phyloP scores from a whole-genome alignment of 2,888 invertebrate genomes.

The Harmothoe impar region DNA sequence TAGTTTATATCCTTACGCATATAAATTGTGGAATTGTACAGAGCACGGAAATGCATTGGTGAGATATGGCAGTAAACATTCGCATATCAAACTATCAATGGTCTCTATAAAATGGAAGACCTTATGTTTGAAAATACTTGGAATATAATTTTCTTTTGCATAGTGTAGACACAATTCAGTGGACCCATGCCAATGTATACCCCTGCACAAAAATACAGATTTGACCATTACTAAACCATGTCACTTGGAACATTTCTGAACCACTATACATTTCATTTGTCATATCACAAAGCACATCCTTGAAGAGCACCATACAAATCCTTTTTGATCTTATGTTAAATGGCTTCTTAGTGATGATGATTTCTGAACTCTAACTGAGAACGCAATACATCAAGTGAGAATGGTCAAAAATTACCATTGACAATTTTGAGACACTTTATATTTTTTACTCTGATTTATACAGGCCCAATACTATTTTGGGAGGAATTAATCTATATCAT shows the following conservation, averaged over 20 bases:
- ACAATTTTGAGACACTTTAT: too few species aligned
- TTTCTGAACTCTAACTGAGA: too few species aligned
- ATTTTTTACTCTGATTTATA: too few species aligned
- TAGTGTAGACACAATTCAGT: constrained; percentile 23
- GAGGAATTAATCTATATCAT: too few species aligned
- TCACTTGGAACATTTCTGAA: background rate
- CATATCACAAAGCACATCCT: background rate
- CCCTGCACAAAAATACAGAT: background rate
- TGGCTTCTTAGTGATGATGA: too few species aligned
- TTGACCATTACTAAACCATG: background rate
- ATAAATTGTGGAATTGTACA: background rate
- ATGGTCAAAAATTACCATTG: too few species aligned
- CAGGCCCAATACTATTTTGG: too few species aligned
- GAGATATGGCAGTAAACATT: constrained; percentile 44
- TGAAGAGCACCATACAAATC: constrained; percentile 25
- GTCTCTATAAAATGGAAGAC: background rate
- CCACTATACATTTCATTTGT: background rate
- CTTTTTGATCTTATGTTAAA: background rate
- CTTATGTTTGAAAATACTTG: background rate
- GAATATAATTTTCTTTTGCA: constrained; percentile 23
- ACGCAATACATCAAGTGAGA: too few species aligned
- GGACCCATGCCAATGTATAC: background rate
- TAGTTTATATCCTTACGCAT: too few species aligned
- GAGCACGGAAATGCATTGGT: background rate
- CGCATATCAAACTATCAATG: background rate